phyloP scores from a whole-genome alignment of 2,113 vertebrate species.

The Chlorodrepanis virens region DNA sequence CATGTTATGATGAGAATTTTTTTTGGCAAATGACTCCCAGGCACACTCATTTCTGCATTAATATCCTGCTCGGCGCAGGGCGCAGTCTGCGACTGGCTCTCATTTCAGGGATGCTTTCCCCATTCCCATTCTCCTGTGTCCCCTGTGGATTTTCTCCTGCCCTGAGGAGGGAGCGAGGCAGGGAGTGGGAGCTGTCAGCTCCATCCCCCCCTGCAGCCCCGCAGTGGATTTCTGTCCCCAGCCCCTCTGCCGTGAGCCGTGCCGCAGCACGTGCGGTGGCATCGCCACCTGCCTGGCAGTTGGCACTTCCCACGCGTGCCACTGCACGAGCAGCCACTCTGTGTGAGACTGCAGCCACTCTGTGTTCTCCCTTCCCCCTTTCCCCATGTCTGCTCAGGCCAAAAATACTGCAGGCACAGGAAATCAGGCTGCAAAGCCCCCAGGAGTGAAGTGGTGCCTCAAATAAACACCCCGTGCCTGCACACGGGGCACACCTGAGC shows the following conservation, averaged over 20 bases:
- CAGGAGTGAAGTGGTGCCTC: background rate
- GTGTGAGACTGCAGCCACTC: background rate
- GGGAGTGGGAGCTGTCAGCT: background rate
- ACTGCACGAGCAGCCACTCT: no score
- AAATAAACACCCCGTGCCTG: background rate
- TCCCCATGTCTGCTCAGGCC: background rate
- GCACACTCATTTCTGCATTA: background rate
- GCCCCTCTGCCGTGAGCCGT: background rate
- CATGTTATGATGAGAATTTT: background rate
- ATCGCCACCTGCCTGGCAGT: background rate
- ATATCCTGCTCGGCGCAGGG: fast-evolving
- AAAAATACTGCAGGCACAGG: background rate
- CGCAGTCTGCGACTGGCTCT: background rate
- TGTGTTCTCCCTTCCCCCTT: background rate
- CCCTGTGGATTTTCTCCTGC: background rate
- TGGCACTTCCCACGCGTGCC: background rate
- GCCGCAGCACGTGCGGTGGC: background rate
- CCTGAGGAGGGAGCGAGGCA: background rate
- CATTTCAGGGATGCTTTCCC: background rate
- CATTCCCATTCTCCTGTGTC: background rate
- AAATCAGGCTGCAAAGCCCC: background rate
- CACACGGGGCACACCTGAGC: fast-evolving
- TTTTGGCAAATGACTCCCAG: background rate
- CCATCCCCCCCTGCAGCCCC: background rate
- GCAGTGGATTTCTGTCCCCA: background rate